Percentiles rank a stretch among this genome's conserved stretches.
These are phyloP conservation scores for Lepus oiostolus DNA, from an alignment of 2,797 vertebrate genomes.

Conservation along the genomic window DNA sequence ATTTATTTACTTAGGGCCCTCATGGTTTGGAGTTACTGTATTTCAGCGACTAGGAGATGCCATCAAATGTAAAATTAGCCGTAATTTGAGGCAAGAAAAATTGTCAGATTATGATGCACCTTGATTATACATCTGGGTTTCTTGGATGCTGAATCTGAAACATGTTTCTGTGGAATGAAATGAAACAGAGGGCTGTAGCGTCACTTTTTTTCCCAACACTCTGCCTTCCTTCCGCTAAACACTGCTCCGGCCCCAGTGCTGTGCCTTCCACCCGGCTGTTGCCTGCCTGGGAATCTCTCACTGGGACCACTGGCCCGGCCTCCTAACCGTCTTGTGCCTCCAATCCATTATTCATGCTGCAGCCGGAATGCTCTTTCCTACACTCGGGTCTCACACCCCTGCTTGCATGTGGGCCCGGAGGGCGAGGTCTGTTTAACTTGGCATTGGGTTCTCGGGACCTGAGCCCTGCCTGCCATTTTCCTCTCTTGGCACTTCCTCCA, in stretches of 20 bases:
- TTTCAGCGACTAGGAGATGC: not conserved
- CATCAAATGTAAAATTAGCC: not conserved
- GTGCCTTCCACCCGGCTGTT: not conserved
- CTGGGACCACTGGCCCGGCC: not conserved
- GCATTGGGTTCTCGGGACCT: constrained; percentile 37
- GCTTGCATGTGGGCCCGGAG: not conserved
- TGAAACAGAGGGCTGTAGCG: not conserved
- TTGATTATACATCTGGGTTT: not conserved
- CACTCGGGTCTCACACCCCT: not conserved
- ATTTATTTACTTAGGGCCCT: no score
- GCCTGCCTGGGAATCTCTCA: not conserved
- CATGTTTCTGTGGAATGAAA: constrained; percentile 38
- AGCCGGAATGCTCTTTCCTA: constrained; percentile 21
- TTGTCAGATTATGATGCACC: not conserved
- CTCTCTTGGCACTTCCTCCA: constrained; percentile 57
- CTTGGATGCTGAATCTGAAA: constrained; percentile 35
- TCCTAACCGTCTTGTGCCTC: not conserved
- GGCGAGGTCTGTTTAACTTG: constrained; percentile 68
- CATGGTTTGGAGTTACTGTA: not conserved
- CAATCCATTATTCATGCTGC: constrained; percentile 68
- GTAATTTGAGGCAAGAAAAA: constrained; percentile 49
- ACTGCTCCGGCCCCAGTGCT: not conserved
- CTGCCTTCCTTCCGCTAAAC: not conserved
- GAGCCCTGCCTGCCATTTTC: constrained; percentile 53
- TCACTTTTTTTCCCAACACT: not conserved